Evolutionary conservation across 2,113 vertebrate species (phyloP).

Genomic region (Azemiops feae): DNA sequence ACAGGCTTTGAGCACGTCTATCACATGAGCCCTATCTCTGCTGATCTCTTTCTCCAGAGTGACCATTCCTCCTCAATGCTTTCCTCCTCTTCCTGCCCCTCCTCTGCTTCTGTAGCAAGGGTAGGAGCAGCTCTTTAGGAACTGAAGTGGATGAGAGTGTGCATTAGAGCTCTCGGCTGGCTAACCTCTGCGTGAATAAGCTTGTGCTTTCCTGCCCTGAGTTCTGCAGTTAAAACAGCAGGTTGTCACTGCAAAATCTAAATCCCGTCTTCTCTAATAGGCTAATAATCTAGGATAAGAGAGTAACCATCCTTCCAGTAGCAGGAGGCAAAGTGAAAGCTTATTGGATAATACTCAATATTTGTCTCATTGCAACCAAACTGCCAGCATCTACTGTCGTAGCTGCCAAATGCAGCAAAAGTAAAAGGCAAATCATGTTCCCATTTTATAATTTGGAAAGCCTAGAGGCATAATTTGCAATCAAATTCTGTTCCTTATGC

Average conservation of each 20-base stretch:
- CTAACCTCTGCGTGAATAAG: constrained; percentile 14
- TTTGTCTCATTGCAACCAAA: not conserved
- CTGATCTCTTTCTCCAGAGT: constrained; percentile 82
- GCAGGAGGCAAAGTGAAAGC: not conserved
- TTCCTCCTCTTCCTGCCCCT: constrained; percentile 81
- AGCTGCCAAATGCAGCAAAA: not conserved
- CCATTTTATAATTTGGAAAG: not conserved
- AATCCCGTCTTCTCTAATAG: not conserved
- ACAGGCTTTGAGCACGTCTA: constrained; percentile 85
- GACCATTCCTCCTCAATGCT: constrained; percentile 75
- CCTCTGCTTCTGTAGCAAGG: constrained; percentile 83
- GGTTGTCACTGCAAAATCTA: constrained; percentile 6
- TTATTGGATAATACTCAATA: not conserved
- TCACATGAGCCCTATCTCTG: constrained; percentile 81
- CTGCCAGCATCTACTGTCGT: accelerated
- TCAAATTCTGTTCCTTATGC: not conserved
- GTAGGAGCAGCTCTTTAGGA: constrained; percentile 74
- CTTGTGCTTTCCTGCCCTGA: constrained; percentile 30
- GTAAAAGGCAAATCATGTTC: not conserved
- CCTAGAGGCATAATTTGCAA: not conserved
- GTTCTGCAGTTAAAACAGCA: constrained; percentile 10
- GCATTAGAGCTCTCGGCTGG: constrained; percentile 26
- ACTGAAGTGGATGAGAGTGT: constrained; percentile 31
- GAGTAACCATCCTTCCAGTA: not conserved
- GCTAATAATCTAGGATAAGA: not conserved